Evolutionary conservation across 2,797 vertebrate species (phyloP), one percentile per base, ranked within the genome.

Genomic region (Columba guinea): DNA sequence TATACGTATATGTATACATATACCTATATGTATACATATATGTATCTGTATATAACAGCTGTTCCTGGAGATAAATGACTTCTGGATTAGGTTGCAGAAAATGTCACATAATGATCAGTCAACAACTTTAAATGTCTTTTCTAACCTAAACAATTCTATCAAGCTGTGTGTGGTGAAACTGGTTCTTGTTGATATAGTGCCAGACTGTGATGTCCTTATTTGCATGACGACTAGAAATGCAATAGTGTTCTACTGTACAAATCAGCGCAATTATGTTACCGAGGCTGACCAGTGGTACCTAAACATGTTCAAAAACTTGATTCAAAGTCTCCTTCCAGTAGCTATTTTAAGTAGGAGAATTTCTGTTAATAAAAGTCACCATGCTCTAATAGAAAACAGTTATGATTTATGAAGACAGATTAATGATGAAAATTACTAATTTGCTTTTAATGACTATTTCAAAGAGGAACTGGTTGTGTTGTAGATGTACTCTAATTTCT

Each of bases 21-120:
- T 35, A 35, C 35, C 9, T 1, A 84, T 3, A 16, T 0, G 14
- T 7, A n/a, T 3, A 4, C 10, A 8, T 9, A 10, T 21, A 23
- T 41, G 15, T 48, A 22, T 14, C 11, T 13, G 48, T 24, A n/a
- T 28, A 37, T 11, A 48, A 37, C 4, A 48, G 8, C 2, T 34
- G 3, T 41, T 73, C 4, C 11, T 53, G 20, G 9, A 76, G 7
- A 22, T 75, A 68, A 23, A 14, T n/a, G 16, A 11, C 10, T 52
- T 75, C 35, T 68, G 27, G 5, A 64, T 85, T 41, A 87, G 4
- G 3, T 51, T 62, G 48, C 16, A 74, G 32, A 41, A 75, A 10
- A 4, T 52, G 17, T 6, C 46, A 48, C 0, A 1, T 41, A 19
- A 44, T 44, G 41, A 44, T 44, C 41, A 44, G 17, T 44, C 41